Evolutionary conservation across 2,888 invertebrate genomes (phyloP).

Genomic region (Brachyopa scutellaris): DNA sequence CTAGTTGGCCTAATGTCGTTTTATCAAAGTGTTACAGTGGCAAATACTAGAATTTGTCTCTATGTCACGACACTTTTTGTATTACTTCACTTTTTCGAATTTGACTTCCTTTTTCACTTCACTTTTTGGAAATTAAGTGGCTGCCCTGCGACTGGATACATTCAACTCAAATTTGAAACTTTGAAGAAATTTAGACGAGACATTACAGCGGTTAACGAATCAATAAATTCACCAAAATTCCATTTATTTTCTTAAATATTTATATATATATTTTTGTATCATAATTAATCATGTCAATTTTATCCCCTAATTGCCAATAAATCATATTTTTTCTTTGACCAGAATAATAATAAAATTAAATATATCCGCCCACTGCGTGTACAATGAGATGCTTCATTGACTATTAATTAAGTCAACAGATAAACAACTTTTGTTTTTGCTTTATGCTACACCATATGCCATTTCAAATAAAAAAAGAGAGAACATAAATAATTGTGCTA

Average conservation of each 20-base stretch:
- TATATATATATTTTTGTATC: too few species aligned
- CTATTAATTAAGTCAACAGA: constrained; percentile 60
- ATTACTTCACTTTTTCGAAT: too few species aligned
- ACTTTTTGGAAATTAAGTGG: too few species aligned
- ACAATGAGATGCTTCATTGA: constrained; percentile 44
- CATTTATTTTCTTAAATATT: neutral
- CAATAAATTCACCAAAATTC: neutral
- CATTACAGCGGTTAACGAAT: constrained; percentile 12
- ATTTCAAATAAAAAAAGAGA: neutral
- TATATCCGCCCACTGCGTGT: constrained; percentile 13
- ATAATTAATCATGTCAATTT: constrained; percentile 37
- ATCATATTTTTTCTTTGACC: constrained; percentile 15
- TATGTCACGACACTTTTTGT: too few species aligned
- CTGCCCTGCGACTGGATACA: too few species aligned
- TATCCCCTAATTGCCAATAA: constrained; percentile 52
- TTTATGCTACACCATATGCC: too few species aligned
- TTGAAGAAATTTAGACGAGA: neutral
- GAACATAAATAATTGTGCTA: too few species aligned
- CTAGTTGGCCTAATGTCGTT: too few species aligned
- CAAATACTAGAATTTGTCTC: too few species aligned
- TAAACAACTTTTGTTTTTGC: constrained; percentile 5
- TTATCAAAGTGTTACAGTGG: too few species aligned
- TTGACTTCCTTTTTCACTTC: too few species aligned
- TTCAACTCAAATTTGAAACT: neutral
- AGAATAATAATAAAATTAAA: neutral